Evolutionary conservation across 2,113 vertebrate species (phyloP).

Genomic region (Gnathochromis pfefferi): DNA sequence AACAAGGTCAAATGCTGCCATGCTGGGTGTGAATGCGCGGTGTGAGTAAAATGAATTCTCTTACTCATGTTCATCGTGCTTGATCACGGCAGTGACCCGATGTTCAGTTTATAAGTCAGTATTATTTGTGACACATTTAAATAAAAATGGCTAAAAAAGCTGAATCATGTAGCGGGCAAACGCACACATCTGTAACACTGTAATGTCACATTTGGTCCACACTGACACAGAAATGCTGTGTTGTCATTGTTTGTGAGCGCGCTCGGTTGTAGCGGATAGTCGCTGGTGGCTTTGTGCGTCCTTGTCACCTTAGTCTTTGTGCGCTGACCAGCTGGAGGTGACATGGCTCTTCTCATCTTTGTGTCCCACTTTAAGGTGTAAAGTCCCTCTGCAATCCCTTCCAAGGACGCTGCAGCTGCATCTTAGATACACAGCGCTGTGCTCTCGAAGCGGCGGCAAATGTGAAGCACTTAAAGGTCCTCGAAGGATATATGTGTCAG

Average conservation of each 20-base stretch:
- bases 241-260: not conserved
- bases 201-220: not conserved
- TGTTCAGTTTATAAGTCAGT: not conserved
- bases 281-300: conserved; percentile 26
- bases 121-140: not conserved
- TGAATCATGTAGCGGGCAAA: not conserved
- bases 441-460: conserved; percentile 30
- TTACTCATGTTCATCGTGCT: not conserved
- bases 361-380: conserved; percentile 62
- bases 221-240: conserved; percentile 1
- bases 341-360: conserved; percentile 52
- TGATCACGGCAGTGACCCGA: not conserved
- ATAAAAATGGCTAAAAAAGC: not conserved
- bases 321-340: conserved; percentile 62
- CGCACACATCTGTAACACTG: not conserved
- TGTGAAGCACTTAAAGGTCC: conserved; percentile 48
- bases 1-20: not conserved
- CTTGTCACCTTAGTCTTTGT: conserved; percentile 60
- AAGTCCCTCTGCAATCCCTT: conserved; percentile 54
- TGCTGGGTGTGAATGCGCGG: not conserved
- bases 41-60: not conserved
- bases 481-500: conserved; percentile 37
- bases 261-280: not conserved
- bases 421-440: conserved; percentile 35
- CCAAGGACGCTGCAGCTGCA: conserved; percentile 57